Evolutionary conservation across 2,888 invertebrate genomes (phyloP).

Genomic region (Sabellastarte sp.): DNA sequence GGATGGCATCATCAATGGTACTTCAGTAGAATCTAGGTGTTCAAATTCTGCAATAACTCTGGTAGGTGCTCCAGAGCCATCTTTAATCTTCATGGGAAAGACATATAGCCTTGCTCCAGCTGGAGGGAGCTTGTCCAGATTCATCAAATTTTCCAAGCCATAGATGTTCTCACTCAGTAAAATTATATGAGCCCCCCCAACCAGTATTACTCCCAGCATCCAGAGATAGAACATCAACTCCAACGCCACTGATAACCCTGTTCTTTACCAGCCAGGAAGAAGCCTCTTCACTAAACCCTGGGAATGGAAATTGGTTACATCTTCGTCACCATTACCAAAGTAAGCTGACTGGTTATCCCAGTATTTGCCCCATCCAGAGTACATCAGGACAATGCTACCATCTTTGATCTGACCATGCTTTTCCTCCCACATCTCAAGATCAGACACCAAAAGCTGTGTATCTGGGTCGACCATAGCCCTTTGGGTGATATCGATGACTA

Average conservation of each 20-base stretch:
- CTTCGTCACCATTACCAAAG: conserved; percentile 6
- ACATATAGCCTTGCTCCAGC: conserved; percentile 1
- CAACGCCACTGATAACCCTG: neutral
- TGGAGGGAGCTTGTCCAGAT: neutral
- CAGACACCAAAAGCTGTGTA: neutral
- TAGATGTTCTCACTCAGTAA: neutral
- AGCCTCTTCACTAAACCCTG: conserved; percentile 7
- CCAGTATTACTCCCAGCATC: neutral
- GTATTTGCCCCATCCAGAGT: neutral
- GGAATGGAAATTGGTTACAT: conserved; percentile 5
- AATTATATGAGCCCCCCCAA: neutral
- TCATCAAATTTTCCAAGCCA: conserved; percentile 2
- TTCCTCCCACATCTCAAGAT: conserved; percentile 4
- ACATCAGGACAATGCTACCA: conserved; percentile 1
- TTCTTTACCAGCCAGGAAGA: conserved; percentile 1
- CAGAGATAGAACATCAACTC: neutral
- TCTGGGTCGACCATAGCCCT: conserved; percentile 5
- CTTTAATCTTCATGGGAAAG: conserved; percentile 4
- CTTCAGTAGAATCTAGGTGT: too few relatives aligned
- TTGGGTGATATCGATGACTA: conserved; percentile 2
- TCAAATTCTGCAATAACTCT: neutral
- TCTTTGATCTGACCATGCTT: conserved; percentile 5
- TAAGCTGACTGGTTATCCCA: neutral
- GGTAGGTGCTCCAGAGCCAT: neutral
- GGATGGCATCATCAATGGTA: too few relatives aligned